Evolutionary conservation across 2,888 invertebrate genomes (phyloP), one percentile per base, ranked within the genome.

Genomic region (Neelides folsomi): DNA sequence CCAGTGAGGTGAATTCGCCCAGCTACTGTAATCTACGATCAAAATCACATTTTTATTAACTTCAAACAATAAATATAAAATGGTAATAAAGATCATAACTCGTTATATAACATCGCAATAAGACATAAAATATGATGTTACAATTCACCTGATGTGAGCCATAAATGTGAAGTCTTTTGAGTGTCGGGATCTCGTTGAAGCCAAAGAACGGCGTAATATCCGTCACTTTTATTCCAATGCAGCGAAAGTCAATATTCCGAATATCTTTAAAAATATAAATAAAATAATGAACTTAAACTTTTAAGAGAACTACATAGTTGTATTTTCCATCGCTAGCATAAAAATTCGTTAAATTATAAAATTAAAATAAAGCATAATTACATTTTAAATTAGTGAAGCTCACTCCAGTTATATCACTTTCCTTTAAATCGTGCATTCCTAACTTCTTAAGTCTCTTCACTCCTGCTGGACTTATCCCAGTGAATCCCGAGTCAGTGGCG

Each of bases 161-260:
- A 44, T 58, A 59, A 19, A 64, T 35, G 39, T 64, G 62, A 6
- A 64, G 37, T 47, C 60, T 64, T 39, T 55, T 56, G 35, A 64
- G 42, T 10, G 47, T 39, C 16, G 59, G 54, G 59, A 64, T 59
- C 1, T 51, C 49, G 20, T 49, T 49, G 43, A 64, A 64, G 4
- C 56, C 62, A 49, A 55, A 50, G 27, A 52, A 20, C 3, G 58
- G 49, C 8, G 59, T 53, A 19, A 64, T 53, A 42, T 62, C 60
- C 1, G 63, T 62, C 1, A 64, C 51, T 43, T 64, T 64, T 9
- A 64, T 62, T 38, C 63, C 63, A 9, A 64, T 44, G 13, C 63
- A 62, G 9, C 62, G 50, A 1, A 64, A 41, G 1, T 60, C 57
- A 1, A 60, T 34, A 27, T 49, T 52, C 19, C 43, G 44, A 35